Evolutionary conservation across 2,797 vertebrate species (phyloP).

Genomic region (Halcyon badia): DNA sequence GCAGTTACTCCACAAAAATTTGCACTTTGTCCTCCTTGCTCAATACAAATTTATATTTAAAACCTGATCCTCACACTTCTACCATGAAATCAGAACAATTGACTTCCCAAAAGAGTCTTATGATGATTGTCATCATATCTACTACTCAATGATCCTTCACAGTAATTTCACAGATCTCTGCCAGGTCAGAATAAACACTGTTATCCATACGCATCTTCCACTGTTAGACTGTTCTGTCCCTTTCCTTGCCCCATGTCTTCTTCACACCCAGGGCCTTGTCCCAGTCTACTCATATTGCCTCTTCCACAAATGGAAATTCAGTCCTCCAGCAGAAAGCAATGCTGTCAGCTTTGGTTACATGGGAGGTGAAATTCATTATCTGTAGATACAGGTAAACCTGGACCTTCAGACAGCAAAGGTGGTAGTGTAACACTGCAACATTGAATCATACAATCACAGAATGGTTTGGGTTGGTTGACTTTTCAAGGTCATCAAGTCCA

Average conservation of each 20-base stretch:
- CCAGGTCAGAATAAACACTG: not conserved
- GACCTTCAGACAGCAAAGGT: not conserved
- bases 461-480: not conserved
- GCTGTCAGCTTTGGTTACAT: not conserved
- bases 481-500: too few species aligned
- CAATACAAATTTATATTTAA: not conserved
- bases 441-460: not conserved
- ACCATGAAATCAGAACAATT: not conserved
- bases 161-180: not conserved
- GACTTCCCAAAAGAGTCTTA: not conserved
- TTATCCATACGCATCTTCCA: not conserved
- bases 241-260: not conserved
- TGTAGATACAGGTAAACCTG: not conserved
- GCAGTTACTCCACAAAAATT: not conserved
- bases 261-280: not conserved
- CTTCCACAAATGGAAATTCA: not conserved
- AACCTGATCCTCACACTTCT: not conserved
- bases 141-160: not conserved
- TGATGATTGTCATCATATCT: accelerated
- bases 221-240: not conserved
- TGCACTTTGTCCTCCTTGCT: not conserved
- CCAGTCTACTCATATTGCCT: not conserved
- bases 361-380: not conserved
- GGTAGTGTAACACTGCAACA: not conserved
- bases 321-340: not conserved